Evolutionary conservation across 1,140 invertebrate genomes (phyloP).

Genomic region (Physella acuta): DNA sequence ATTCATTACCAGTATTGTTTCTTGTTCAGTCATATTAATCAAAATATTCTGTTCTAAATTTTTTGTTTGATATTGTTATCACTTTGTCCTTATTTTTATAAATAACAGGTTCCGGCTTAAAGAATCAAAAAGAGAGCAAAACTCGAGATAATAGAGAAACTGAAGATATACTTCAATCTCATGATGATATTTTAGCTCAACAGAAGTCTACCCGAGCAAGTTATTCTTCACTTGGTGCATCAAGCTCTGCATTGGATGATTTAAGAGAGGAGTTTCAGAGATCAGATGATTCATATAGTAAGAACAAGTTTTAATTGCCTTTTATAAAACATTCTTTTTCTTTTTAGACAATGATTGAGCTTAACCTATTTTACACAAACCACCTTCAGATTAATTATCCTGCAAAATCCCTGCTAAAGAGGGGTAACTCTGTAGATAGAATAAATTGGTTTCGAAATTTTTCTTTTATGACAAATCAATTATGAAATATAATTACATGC

Average conservation of each 20-base stretch:
- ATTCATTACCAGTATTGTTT: too few relatives aligned
- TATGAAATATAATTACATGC: too few relatives aligned
- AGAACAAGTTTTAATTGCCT: not conserved
- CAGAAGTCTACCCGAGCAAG: not conserved
- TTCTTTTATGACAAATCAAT: too few relatives aligned
- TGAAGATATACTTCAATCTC: too few relatives aligned
- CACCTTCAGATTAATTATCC: too few relatives aligned
- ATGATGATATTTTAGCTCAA: constrained; percentile 1
- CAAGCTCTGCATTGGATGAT: not conserved
- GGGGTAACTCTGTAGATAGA: too few relatives aligned
- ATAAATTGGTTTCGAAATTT: too few relatives aligned
- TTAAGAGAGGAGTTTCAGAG: constrained; percentile 9
- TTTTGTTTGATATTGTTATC: not conserved
- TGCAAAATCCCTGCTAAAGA: too few relatives aligned
- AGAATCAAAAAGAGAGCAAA: too few relatives aligned
- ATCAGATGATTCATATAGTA: constrained; percentile 14
- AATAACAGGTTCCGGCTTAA: not conserved
- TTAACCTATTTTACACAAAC: too few relatives aligned
- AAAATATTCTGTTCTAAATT: not conserved
- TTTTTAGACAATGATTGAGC: not conserved
- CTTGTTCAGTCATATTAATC: too few relatives aligned
- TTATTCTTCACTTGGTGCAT: not conserved
- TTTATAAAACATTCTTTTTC: constrained; percentile 2
- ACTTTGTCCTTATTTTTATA: not conserved
- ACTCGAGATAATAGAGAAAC: too few relatives aligned